phyloP scores from a whole-genome alignment of 2,113 vertebrate genomes.

The Rhineura floridana region DNA sequence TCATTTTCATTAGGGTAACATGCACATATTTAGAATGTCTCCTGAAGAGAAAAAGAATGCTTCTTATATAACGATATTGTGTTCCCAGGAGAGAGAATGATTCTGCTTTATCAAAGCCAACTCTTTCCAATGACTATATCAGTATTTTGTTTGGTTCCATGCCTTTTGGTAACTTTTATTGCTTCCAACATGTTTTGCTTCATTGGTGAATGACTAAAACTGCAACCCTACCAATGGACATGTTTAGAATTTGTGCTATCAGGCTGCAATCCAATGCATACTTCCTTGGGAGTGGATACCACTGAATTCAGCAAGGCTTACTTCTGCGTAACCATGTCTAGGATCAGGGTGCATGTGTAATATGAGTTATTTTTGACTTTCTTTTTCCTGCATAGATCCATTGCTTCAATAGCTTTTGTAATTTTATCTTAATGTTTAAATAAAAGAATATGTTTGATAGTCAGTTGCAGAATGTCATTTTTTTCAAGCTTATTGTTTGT shows the following conservation, averaged over 20 bases:
- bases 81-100: slow-evolving; percentile 29
- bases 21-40: slow-evolving; percentile 51
- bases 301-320: not conserved
- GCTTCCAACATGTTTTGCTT: slow-evolving; percentile 64
- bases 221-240: not conserved
- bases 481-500: slow-evolving; percentile 30
- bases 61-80: slow-evolving; percentile 36
- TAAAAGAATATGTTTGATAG: slow-evolving; percentile 63
- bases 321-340: not conserved
- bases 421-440: slow-evolving; percentile 78
- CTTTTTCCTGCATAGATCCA: slow-evolving; percentile 63
- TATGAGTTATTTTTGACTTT: slow-evolving; percentile 60
- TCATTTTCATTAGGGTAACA: slow-evolving; percentile 57
- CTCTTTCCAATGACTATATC: slow-evolving; percentile 53
- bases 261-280: not conserved
- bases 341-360: slow-evolving; percentile 32
- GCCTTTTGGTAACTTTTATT: slow-evolving; percentile 59
- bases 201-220: slow-evolving; percentile 67
- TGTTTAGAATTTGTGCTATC: not conserved
- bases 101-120: slow-evolving; percentile 42
- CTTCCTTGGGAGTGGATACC: not conserved
- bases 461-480: slow-evolving; percentile 58
- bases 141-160: slow-evolving; percentile 45
- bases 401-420: slow-evolving; percentile 81
- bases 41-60: slow-evolving; percentile 35